Base-by-base conservation (phyloP, 1,140 invertebrate genomes). In the Bathynomus jamesi region DNA sequence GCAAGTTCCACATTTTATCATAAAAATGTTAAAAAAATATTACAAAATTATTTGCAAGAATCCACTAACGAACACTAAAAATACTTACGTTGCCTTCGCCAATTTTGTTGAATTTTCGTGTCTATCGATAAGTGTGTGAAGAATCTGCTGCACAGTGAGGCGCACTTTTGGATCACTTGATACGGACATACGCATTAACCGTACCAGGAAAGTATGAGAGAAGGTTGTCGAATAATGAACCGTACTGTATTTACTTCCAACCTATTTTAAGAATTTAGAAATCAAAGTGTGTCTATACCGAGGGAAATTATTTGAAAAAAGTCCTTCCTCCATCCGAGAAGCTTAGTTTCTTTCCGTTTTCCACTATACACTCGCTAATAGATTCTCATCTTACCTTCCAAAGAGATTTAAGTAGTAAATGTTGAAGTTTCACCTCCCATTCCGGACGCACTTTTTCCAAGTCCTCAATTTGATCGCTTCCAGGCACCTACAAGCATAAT, bases 71-170 rank as follows among this genome's bases (percentile, higher is more conserved):
- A 0, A 21, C 69, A 32, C 8, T 17, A 21, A 29, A 40, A 29
- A 32, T 3, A 85, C 87, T 87, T 83, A 94, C 91, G 86, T 90
- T 30, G 94, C 89, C 77, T 86, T 87, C 5, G 84, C 83, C 0
- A 98, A 85, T 80, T 92, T 91, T 4, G 87, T 84, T 60, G 89
- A 85, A 82, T 97, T 98, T 24, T 89, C 87, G 81, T 95, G 91
- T 27, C 96, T 85, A 82, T 99, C 97, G n/a, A 99, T 87, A 32
- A 99, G 84, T 4, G 95, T 96, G 80, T 99, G 97, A 70, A 99
- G 87, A 80, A 99, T 97, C 76, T 93, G 88, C 83, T 98, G 95
- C 13, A 98, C 92, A 72, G 96, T 86, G 63, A 96, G 86, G 61
- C 96, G 85, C 78, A 96, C 91, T 71, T 91, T 88, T 7, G 91